These are phyloP conservation scores for Drosophila aff. DNA, from an alignment of 1,140 invertebrate species.

Conservation along the genomic window DNA sequence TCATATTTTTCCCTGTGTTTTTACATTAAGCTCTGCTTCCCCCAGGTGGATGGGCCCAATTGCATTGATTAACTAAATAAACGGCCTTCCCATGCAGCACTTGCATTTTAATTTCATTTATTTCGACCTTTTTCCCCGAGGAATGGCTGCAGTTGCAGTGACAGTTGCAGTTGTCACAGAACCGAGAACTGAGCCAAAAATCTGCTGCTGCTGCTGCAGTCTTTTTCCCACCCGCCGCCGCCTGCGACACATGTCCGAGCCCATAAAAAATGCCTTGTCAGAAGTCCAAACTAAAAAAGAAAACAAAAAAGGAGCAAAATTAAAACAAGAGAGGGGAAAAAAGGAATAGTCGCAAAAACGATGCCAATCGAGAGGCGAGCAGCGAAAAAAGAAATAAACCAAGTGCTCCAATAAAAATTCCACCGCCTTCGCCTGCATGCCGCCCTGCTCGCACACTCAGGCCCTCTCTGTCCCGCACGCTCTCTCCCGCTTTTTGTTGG, in stretches of 20 bases:
- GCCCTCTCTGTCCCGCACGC: constrained; percentile 25
- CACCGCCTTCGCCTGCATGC: constrained; percentile 69
- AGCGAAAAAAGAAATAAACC: constrained; percentile 61
- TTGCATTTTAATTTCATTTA: constrained; percentile 53
- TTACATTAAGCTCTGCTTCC: constrained; percentile 4
- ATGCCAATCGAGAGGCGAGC: constrained; percentile 76
- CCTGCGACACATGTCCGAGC: constrained; percentile 50
- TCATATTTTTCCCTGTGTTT: background rate
- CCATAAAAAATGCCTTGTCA: constrained; percentile 48
- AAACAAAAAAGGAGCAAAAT: background rate
- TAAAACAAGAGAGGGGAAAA: constrained; percentile 14
- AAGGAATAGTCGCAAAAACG: constrained; percentile 43
- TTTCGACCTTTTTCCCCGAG: constrained; percentile 50
- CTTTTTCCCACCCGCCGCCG: constrained; percentile 40
- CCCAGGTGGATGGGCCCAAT: constrained; percentile 62
- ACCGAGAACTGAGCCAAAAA: constrained; percentile 59
- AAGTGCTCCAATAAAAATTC: constrained; percentile 83
- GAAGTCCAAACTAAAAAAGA: constrained; percentile 16
- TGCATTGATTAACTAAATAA: constrained; percentile 81
- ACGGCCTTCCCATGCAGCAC: constrained; percentile 55
- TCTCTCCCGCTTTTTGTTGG: constrained; percentile 21
- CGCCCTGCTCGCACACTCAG: constrained; percentile 49
- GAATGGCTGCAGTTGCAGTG: constrained; percentile 40
- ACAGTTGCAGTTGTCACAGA: constrained; percentile 68
- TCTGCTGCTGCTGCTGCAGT: constrained; percentile 29